A percentile compares a stretch with the other conserved stretches of the same genome.
phyloP scores from a whole-genome alignment of 2,797 vertebrate species.

The Diplodus sargus region DNA sequence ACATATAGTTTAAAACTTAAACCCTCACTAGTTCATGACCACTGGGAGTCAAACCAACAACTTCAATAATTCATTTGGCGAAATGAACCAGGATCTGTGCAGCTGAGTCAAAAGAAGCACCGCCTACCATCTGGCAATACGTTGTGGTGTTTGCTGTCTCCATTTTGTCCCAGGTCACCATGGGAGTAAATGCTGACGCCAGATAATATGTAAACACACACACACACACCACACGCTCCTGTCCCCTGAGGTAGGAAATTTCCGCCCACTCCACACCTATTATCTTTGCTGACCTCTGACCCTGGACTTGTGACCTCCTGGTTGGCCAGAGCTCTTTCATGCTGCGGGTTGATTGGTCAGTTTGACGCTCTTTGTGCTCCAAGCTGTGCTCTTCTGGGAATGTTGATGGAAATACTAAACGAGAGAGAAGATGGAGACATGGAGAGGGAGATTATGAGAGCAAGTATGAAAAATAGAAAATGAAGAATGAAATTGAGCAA shows the following conservation, averaged over 20 bases:
- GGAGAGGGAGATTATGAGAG: slow-evolving; percentile 6
- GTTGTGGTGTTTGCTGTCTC: slow-evolving; percentile 56
- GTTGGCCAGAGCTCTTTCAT: slow-evolving; percentile 62
- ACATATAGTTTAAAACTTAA: background rate
- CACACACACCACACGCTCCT: slow-evolving; percentile 31
- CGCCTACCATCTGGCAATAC: slow-evolving; percentile 53
- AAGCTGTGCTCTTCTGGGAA: slow-evolving; percentile 63
- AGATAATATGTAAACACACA: slow-evolving; percentile 76
- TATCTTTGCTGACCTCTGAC: slow-evolving; percentile 78
- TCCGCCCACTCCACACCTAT: slow-evolving; percentile 79
- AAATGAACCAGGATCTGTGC: slow-evolving; percentile 14
- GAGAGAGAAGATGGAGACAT: slow-evolving; percentile 23
- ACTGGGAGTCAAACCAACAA: background rate
- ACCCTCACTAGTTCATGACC: background rate
- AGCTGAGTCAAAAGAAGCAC: slow-evolving; percentile 40
- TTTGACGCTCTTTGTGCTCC: slow-evolving; percentile 70
- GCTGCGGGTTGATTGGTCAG: slow-evolving; percentile 72
- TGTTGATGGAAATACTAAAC: slow-evolving; percentile 42
- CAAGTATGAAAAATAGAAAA: background rate
- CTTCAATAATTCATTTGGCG: slow-evolving; percentile 14
- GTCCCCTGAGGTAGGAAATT: slow-evolving; percentile 80
- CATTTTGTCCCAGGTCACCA: slow-evolving; percentile 67
- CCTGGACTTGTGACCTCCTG: slow-evolving; percentile 77
- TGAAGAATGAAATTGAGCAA: background rate
- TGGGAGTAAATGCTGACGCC: slow-evolving; percentile 78